A percentile compares a stretch with the other conserved stretches of the same genome.
Conservation (phyloP, 2,888 invertebrate genomes). For the Acleris emargana region DNA sequence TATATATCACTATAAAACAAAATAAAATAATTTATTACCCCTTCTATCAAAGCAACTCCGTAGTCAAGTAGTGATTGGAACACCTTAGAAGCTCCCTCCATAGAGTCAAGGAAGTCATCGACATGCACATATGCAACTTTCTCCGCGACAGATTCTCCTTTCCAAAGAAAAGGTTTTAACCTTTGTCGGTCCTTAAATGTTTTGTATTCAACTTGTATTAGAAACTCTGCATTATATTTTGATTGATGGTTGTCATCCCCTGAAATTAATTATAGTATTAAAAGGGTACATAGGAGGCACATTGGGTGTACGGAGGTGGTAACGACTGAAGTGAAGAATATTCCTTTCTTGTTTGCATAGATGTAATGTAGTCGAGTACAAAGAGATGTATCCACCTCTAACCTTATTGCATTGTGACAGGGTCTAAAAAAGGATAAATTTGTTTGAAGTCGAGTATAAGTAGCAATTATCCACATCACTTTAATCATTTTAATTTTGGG, state of each 20-base stretch:
- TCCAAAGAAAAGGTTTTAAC: conserved; percentile 73
- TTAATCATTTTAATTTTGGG: too few relatives aligned
- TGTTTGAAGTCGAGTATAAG: too few relatives aligned
- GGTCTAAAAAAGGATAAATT: too few relatives aligned
- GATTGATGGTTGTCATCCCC: conserved; percentile 85
- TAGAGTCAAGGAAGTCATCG: conserved; percentile 74
- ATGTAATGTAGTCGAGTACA: too few relatives aligned
- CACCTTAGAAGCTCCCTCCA: conserved; percentile 68
- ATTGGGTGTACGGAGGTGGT: too few relatives aligned
- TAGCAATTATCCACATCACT: too few relatives aligned
- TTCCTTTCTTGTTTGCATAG: too few relatives aligned
- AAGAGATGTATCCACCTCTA: too few relatives aligned
- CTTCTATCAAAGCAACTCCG: conserved; percentile 79
- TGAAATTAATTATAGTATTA: conserved; percentile 51
- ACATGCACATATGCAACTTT: conserved; percentile 68
- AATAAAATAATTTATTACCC: conserved; percentile 49
- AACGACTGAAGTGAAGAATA: too few relatives aligned
- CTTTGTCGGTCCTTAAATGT: conserved; percentile 60
- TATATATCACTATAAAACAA: too few relatives aligned
- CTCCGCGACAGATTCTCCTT: conserved; percentile 62
- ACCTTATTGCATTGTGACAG: too few relatives aligned
- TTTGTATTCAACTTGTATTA: conserved; percentile 63
- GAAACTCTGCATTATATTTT: conserved; percentile 72
- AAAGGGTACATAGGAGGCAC: neutral
- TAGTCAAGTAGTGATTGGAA: conserved; percentile 79